phyloP scores from a whole-genome alignment of 2,113 vertebrate species.

The Neopipo cinnamomea region DNA sequence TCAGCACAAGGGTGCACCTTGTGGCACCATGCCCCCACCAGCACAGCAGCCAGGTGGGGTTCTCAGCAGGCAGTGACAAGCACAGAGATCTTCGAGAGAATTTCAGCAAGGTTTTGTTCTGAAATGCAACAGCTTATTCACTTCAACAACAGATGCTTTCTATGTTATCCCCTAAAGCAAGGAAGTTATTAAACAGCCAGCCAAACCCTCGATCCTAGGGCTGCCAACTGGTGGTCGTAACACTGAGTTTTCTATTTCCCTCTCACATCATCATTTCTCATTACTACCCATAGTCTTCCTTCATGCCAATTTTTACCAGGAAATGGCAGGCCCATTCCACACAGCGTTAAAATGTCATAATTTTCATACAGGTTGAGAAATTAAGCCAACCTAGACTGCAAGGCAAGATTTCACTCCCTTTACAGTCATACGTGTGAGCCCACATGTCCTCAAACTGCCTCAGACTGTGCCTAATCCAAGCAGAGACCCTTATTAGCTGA shows the following conservation, averaged over 20 bases:
- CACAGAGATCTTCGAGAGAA: neutral
- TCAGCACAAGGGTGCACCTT: neutral
- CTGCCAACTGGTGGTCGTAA: neutral
- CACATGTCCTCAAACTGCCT: fast-evolving
- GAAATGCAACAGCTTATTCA: neutral
- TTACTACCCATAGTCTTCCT: neutral
- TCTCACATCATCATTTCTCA: neutral
- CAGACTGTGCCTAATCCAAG: fast-evolving
- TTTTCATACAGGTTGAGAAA: neutral
- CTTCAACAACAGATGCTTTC: neutral
- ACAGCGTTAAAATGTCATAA: neutral
- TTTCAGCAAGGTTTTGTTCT: neutral
- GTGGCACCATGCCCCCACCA: fast-evolving
- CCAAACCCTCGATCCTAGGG: neutral
- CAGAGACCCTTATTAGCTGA: neutral
- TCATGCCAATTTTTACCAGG: neutral
- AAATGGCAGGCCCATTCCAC: neutral
- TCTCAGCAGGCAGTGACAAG: neutral
- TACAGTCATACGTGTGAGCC: fast-evolving
- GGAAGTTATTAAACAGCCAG: neutral
- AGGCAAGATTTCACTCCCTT: neutral
- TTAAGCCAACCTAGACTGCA: neutral
- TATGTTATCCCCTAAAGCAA: neutral
- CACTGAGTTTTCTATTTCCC: neutral
- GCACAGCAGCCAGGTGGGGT: neutral